Base-by-base conservation (phyloP, 2,888 invertebrate species). In the Sycophila texana region DNA sequence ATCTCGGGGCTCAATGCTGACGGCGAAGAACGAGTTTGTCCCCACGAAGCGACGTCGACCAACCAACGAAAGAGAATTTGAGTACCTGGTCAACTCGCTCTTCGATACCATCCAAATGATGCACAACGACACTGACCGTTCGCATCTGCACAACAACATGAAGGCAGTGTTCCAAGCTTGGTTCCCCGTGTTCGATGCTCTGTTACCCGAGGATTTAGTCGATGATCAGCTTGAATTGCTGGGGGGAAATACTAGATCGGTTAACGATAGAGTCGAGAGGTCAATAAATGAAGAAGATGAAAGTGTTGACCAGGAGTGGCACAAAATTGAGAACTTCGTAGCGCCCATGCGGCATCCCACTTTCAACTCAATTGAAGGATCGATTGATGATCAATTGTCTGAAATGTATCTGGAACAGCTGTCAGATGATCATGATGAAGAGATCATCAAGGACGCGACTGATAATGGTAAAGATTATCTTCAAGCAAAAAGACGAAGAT, bases 121-220 rank as follows among this genome's bases (percentile, higher is more conserved):
- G 76, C 79, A 79, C 61, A 71, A 74, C 22, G 81, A 81, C 22
- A 55, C 60, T 0, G 77, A 81, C 1, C 49, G 70, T 16, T 26
- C 49, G 10, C 63, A 81, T n/a, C 77, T 81, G 10, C 66, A 77
- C 30, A 68, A 60, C 14, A 81, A 81, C n/a, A 74, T 81, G 60
- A 79, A 67, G 30, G 76, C 73, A 0, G 70, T 81, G 7, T 81
- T 81, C 47, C 70, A 74, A 16, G 79, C 81, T 10, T 81, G 81
- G 81, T 79, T 79, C 51, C 79, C 79, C 2, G 81, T 81, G 1
- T 81, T 81, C 26, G 81, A 81, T 10, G 66, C 77, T 14, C 49
- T 79, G 26, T 26, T 81, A 0, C 79, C 74, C 5, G 20, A 16
- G 1, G 70, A 81, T 0, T 13, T 65, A 1, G 61, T 10, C 53